phyloP scores from a whole-genome alignment of 1,140 invertebrate genomes.

The Arctopsyche grandis region DNA sequence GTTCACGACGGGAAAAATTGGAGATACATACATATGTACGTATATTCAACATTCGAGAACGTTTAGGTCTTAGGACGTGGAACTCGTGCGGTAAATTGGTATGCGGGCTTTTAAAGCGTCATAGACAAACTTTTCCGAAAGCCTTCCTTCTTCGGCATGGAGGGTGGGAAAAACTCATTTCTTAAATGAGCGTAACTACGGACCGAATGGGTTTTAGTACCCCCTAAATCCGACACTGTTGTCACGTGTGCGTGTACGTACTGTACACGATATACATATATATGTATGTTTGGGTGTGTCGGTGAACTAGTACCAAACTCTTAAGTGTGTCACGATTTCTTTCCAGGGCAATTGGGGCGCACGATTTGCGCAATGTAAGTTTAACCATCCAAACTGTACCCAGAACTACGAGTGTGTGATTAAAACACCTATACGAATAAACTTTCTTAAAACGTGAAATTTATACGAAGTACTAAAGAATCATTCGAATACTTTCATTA shows the following conservation, averaged over 20 bases:
- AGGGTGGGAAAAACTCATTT: constrained; percentile 20
- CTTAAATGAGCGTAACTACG: constrained; percentile 30
- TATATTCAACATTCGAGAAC: no score
- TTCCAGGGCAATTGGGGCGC: constrained; percentile 20
- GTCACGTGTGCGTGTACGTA: neutral
- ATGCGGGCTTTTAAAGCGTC: constrained; percentile 28
- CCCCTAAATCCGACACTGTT: neutral
- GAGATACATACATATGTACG: no score
- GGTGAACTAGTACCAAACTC: neutral
- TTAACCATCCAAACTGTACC: neutral
- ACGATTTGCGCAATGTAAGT: constrained; percentile 24
- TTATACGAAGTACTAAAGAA: no score
- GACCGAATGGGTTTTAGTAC: constrained; percentile 15
- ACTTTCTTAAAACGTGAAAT: no score
- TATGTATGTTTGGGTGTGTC: neutral
- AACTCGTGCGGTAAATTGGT: constrained; percentile 8
- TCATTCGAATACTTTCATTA: no score
- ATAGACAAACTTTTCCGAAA: constrained; percentile 25
- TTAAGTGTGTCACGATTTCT: constrained; percentile 23
- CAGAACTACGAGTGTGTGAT: no score
- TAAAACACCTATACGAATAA: no score
- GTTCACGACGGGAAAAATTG: no score
- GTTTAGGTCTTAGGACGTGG: no score
- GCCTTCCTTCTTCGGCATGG: neutral
- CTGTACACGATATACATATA: neutral